phyloP scores from a whole-genome alignment of 2,888 invertebrate species.

The Belgica antarctica region DNA sequence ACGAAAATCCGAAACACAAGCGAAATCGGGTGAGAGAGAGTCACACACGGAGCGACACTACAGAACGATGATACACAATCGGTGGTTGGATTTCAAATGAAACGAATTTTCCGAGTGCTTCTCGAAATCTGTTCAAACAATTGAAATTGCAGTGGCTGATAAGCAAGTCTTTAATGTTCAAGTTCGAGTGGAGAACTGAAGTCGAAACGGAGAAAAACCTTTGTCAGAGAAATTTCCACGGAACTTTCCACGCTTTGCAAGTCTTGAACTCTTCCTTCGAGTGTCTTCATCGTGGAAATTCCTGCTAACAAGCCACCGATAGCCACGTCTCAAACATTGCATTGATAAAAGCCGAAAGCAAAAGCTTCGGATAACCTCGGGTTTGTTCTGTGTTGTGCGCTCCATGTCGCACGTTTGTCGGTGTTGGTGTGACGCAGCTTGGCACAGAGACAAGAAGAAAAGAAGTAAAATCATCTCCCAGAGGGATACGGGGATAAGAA shows the following conservation, averaged over 20 bases:
- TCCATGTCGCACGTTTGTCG: constrained; percentile 5
- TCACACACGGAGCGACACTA: constrained; percentile 20
- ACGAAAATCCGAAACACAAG: constrained; percentile 37
- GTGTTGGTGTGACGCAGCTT: constrained; percentile 16
- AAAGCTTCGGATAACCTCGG: constrained; percentile 43
- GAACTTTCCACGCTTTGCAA: neutral
- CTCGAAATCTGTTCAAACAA: constrained; percentile 29
- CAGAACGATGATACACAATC: constrained; percentile 5
- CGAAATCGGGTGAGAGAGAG: constrained; percentile 5
- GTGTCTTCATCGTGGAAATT: neutral
- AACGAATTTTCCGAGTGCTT: constrained; percentile 28
- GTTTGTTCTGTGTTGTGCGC: constrained; percentile 5
- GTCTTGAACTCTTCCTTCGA: constrained; percentile 1
- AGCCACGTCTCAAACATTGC: constrained; percentile 13
- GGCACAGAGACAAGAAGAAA: neutral
- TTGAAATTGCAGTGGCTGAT: constrained; percentile 27
- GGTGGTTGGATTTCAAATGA: constrained; percentile 39
- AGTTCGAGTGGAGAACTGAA: neutral
- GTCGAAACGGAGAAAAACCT: neutral
- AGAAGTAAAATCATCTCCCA: constrained; percentile 10
- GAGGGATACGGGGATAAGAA: constrained; percentile 15
- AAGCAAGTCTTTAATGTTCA: neutral
- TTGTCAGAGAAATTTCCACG: neutral
- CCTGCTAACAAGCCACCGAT: neutral
- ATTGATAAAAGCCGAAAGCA: neutral